A percentile compares a stretch with the other conserved stretches of the same genome.
Conservation (phyloP, 2,797 vertebrate genomes). For the Triplophysa bombifrons region DNA sequence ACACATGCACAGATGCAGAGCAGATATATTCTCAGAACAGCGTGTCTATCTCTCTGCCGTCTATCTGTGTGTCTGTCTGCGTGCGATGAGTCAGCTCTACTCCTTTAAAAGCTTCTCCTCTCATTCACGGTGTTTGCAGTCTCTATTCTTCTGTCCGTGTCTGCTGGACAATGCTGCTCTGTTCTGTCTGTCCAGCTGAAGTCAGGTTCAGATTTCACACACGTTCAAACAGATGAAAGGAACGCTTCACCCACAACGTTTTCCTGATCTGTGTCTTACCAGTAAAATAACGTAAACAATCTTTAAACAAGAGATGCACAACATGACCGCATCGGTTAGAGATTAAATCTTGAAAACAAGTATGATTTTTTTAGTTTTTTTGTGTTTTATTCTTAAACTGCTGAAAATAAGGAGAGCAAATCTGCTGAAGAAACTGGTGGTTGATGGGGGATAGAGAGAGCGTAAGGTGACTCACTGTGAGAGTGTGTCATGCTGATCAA, state of each 20-base stretch:
- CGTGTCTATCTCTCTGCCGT: conserved; percentile 2
- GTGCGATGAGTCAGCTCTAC: not conserved
- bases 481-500: not conserved
- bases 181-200: conserved; percentile 21
- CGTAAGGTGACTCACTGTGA: not conserved
- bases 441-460: not conserved
- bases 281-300: too few relatives aligned
- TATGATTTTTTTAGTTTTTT: too few relatives aligned
- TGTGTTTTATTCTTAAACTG: not conserved
- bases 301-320: too few relatives aligned
- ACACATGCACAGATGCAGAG: not conserved
- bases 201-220: conserved; percentile 6
- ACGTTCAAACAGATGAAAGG: not conserved
- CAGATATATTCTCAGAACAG: not conserved
- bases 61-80: not conserved
- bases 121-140: not conserved
- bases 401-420: not conserved
- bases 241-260: not conserved
- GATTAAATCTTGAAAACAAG: too few relatives aligned
- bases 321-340: too few relatives aligned
- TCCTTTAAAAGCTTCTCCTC: not conserved
- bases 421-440: not conserved
- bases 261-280: too few relatives aligned
- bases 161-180: conserved; percentile 40
- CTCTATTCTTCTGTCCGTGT: conserved; percentile 5